These are phyloP conservation scores for Cervus canadensis DNA, from an alignment of 2,113 vertebrate genomes.

Conservation along the genomic window DNA sequence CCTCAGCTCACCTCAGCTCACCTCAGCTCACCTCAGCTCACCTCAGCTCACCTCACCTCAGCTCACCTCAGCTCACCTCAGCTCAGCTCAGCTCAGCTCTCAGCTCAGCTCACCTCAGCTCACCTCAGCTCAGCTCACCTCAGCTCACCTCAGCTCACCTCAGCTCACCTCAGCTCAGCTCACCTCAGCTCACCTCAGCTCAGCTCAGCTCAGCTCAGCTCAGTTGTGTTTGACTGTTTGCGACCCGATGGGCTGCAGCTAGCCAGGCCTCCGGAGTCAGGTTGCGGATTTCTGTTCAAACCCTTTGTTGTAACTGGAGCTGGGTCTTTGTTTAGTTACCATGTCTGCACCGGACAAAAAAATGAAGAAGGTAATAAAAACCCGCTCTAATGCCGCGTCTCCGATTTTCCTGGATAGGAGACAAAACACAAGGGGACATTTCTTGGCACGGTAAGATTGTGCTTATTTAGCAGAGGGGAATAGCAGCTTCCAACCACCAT, in stretches of 20 bases:
- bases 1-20: no score
- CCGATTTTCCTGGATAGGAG: neutral
- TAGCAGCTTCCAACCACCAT: neutral
- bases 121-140: no score
- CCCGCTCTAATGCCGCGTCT: neutral
- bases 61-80: no score
- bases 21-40: no score
- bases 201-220: neutral
- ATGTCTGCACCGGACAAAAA: accelerated
- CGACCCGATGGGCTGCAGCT: accelerated
- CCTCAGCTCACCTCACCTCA: no score
- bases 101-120: no score
- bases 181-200: no score
- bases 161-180: no score
- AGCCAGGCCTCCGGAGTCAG: accelerated
- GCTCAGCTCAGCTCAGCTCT: no score
- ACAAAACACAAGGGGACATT: neutral
- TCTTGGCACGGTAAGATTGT: neutral
- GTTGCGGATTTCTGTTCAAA: neutral
- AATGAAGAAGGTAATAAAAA: neutral
- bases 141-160: no score
- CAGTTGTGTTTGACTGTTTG: no score
- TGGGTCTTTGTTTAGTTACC: neutral
- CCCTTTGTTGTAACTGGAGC: neutral
- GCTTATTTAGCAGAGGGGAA: neutral